Percentiles rank a stretch among this genome's conserved stretches.
Evolutionary conservation across 2,113 vertebrate species (phyloP).

Genomic region (Ginglymostoma cirratum): DNA sequence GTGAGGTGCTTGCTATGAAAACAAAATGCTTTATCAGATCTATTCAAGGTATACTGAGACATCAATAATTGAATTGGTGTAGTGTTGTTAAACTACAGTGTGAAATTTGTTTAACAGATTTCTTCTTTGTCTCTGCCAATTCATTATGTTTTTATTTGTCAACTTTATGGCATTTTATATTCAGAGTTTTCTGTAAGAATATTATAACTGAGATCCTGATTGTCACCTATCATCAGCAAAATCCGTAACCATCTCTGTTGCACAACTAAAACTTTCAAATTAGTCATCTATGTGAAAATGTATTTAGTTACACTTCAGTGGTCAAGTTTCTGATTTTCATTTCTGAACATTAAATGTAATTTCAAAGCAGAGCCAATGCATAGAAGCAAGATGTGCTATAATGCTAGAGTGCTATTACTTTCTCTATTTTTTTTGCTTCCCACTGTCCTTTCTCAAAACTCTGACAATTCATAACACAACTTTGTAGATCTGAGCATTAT

Average conservation of each 20-base stretch:
- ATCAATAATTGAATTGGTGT: background rate
- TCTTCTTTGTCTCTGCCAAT: background rate
- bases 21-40: background rate
- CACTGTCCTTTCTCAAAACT: background rate
- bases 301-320: background rate
- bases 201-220: background rate
- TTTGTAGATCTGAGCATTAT: background rate
- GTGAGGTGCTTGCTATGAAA: slow-evolving; percentile 26
- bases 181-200: background rate
- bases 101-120: background rate
- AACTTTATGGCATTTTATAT: background rate
- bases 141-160: background rate
- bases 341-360: background rate
- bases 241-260: background rate
- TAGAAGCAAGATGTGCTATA: background rate
- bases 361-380: background rate
- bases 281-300: background rate
- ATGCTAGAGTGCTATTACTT: background rate
- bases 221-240: background rate
- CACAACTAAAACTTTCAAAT: background rate
- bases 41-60: background rate
- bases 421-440: background rate
- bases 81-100: background rate
- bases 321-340: background rate
- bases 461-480: background rate